phyloP scores from a whole-genome alignment of 1,140 invertebrate genomes.

The Argopecten irradians region DNA sequence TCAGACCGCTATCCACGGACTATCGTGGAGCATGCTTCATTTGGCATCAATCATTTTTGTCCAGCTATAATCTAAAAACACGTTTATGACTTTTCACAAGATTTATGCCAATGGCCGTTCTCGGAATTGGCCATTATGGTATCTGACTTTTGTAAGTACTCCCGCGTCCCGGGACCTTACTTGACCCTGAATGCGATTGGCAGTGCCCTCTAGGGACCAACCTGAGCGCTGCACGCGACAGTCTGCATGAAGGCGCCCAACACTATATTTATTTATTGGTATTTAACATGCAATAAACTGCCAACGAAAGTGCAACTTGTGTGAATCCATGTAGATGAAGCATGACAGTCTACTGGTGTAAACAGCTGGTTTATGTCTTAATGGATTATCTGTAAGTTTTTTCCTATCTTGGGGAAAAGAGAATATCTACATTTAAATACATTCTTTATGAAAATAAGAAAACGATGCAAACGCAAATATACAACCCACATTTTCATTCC shows the following conservation, averaged over 20 bases:
- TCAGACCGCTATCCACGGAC: neutral
- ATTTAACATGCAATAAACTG: neutral
- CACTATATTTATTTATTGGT: neutral
- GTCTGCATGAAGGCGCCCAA: neutral
- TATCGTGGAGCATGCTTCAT: neutral
- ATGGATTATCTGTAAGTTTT: too few relatives aligned
- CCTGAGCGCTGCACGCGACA: neutral
- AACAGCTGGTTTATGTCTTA: too few relatives aligned
- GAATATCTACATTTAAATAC: too few relatives aligned
- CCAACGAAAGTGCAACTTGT: neutral
- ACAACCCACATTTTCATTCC: too few relatives aligned
- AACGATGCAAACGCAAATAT: too few relatives aligned
- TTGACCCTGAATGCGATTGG: constrained; percentile 8
- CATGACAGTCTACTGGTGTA: too few relatives aligned
- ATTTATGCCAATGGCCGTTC: neutral
- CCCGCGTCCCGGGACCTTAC: neutral
- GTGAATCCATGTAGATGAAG: neutral
- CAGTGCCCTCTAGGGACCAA: constrained; percentile 1
- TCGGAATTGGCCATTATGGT: neutral
- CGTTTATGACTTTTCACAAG: constrained; percentile 21
- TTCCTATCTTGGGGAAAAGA: too few relatives aligned
- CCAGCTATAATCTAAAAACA: neutral
- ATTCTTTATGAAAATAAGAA: too few relatives aligned
- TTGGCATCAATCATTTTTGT: constrained; percentile 18
- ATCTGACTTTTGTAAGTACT: neutral